Percentiles rank a stretch among this genome's conserved stretches.
These are phyloP conservation scores for Onychorhynchus coronatus DNA, from an alignment of 2,113 vertebrate genomes.

Conservation along the genomic window DNA sequence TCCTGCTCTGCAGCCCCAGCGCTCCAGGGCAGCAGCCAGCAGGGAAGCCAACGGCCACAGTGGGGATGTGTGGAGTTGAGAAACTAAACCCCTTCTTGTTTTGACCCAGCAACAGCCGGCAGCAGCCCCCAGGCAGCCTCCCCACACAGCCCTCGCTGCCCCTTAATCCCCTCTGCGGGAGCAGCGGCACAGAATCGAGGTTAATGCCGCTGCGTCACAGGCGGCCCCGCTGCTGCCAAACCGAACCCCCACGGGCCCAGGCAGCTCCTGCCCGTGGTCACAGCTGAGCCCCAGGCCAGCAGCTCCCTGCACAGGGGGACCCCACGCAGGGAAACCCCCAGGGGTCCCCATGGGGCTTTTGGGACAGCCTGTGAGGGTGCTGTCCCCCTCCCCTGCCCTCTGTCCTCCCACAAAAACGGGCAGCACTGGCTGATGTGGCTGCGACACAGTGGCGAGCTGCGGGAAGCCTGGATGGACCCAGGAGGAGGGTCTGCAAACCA, in stretches of 20 bases:
- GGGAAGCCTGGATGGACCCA: background rate
- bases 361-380: background rate
- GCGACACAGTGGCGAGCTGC: background rate
- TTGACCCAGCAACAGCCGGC: background rate
- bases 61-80: fast-evolving
- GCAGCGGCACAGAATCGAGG: conserved; percentile 17
- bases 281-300: background rate
- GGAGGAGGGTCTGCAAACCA: background rate
- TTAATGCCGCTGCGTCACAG: conserved; percentile 63
- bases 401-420: background rate
- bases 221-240: background rate
- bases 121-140: background rate
- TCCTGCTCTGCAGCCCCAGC: background rate
- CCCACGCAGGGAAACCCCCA: fast-evolving
- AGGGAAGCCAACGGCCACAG: fast-evolving
- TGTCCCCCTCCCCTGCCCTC: background rate
- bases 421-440: background rate
- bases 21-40: background rate
- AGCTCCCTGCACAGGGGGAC: background rate
- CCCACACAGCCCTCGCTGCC: background rate
- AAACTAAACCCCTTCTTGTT: background rate
- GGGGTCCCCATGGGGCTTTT: background rate
- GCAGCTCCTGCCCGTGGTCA: background rate
- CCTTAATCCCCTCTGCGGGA: conserved; percentile 42
- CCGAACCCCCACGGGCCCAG: background rate